Evolutionary conservation across 2,888 invertebrate species (phyloP).

Genomic region (Corbicula japonica): DNA sequence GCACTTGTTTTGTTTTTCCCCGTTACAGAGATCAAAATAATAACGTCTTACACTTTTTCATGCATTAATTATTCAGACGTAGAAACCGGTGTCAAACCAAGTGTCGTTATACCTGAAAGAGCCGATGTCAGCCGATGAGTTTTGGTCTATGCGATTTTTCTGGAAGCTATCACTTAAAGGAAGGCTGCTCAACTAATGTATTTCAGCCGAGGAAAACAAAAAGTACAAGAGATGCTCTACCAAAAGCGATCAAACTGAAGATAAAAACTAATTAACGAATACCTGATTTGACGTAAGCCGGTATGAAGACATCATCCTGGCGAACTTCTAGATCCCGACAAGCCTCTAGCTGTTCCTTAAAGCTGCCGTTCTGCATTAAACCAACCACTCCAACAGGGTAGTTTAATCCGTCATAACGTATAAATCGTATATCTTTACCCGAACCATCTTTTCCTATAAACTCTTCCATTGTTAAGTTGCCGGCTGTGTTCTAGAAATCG

Average conservation of each 20-base stretch:
- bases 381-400: conserved; percentile 16
- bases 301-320: conserved; percentile 29
- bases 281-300: conserved; percentile 41
- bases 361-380: neutral
- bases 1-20: too few species aligned
- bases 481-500: too few species aligned
- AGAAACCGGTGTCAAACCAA: too few species aligned
- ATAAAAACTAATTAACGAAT: neutral
- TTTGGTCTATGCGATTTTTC: too few species aligned
- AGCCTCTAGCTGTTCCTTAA: conserved; percentile 22
- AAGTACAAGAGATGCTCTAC: neutral
- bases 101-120: too few species aligned
- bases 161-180: too few species aligned
- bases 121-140: too few species aligned
- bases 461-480: conserved; percentile 5
- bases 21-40: too few species aligned
- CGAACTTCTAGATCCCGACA: conserved; percentile 24
- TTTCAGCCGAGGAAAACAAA: too few species aligned
- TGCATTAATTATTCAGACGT: too few species aligned
- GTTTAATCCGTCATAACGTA: conserved; percentile 28
- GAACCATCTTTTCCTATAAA: conserved; percentile 21
- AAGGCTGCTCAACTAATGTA: too few species aligned
- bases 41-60: too few species aligned
- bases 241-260: neutral
- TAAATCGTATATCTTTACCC: conserved; percentile 19